Base-by-base conservation (phyloP, 2,888 invertebrate species). In the Rosalia funebris region DNA sequence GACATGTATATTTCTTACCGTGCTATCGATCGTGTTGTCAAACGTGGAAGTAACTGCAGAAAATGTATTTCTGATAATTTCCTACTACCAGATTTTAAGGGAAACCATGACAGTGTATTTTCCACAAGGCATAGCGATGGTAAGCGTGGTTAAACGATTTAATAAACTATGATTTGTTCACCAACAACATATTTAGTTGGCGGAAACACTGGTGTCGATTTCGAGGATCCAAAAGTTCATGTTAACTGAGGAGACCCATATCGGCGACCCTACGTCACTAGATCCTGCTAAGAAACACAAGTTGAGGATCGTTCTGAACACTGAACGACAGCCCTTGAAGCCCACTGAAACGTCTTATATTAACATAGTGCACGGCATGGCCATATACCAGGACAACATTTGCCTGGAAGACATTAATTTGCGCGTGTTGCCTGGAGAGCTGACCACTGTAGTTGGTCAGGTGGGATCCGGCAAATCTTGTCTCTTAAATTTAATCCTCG, bases 401-500 rank as follows among this genome's bases (percentile, higher is more conserved):
- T 79, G 79, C 0, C 71, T 87, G 20, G 79, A 80, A 41, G 78
- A 85, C 58, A 74, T 87, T 2, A 82, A 79, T 19, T 61, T 85
- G 42, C 74, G 75, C 9, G 73, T 86, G 2, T 65, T 72, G 1
- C 69, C 80, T 0, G 84, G 84, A 0, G 66, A 82, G 54, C 68
- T 86, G 12, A 80, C 83, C 19, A 86, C 86, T 0, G 76, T 91
- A 1, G 85, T 90, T 19, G 91, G 91, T 7, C 83, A 86, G 1
- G 89, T 91, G 0, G 91, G 90, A 9, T 80, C 87, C 1, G 91
- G 91, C 44, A 91, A 91, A 71, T 80, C 82, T 0, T 81, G 83
- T 7, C 52, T 84, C 0, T 70, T 85, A 1, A 76, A 84, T 60
- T 60, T 84, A 32, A 70, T 85, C 11, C 66, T 84, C 39, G 82